Base-by-base conservation (phyloP, 2,113 vertebrate genomes). In the Peucedramus taeniatus region DNA sequence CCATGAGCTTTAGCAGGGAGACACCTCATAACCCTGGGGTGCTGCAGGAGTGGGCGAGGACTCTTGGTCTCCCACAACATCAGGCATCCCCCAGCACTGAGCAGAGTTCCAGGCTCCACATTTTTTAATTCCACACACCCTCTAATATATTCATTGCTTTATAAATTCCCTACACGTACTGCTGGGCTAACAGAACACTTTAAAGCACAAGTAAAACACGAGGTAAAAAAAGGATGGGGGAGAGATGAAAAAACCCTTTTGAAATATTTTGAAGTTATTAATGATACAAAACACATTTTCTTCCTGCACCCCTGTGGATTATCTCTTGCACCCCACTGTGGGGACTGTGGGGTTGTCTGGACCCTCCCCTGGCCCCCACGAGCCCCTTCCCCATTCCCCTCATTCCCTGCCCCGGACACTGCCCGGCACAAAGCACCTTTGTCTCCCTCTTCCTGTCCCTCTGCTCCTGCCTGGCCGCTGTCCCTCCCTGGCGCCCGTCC, bases 361-460 rank as follows among this genome's bases (percentile, higher is more conserved):
- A 6, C 28, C n/a, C 9, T 65, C 12, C 8, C 8, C 56, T 26
- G 42, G 50, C 47, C 69, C 18, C 33, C 3, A 3, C 0, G 0
- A 33, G 9, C 11, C 26, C 53, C 44, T 61, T 70, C 19, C 44
- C 44, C 44, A 0, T 8, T 16, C 3, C 10, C 18, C 6, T 27
- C 20, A n/a, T 8, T 2, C 13, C 17, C 12, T 15, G 3, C n/a
- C n/a, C n/a, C n/a, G n/a, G n/a, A n/a, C n/a, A n/a, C n/a, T n/a
- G n/a, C n/a, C n/a, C n/a, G n/a, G n/a, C 77, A 95, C 90, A 95
- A 95, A 84, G 90, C 77, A 78, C 50, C 76, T 85, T 95, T 95
- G 86, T 92, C 37, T 77, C 89, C 63, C 35, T 90, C 75, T 92
- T 84, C 87, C 82, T 76, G 68, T 79, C 44, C 84, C 65, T 85